phyloP scores from a whole-genome alignment of 2,888 invertebrate genomes.

The Drosophila lutescens region DNA sequence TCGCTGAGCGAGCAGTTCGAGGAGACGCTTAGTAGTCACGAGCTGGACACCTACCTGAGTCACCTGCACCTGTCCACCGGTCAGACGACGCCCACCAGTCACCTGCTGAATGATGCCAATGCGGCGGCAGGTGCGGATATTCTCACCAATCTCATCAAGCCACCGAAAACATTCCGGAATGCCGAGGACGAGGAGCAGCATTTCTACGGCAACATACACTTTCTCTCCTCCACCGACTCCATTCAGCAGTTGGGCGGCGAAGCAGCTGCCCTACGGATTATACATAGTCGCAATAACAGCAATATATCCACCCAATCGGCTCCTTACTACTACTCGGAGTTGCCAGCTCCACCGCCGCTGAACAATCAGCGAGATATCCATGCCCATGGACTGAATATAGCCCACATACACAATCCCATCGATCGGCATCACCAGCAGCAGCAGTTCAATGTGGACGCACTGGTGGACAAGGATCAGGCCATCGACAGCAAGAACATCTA shows the following conservation, averaged over 20 bases:
- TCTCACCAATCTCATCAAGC: constrained; percentile 82
- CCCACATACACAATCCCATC: constrained; percentile 85
- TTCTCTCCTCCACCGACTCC: constrained; percentile 83
- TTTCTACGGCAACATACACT: constrained; percentile 83
- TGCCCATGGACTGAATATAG: constrained; percentile 78
- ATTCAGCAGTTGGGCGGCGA: constrained; percentile 79
- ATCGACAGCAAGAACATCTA: constrained; percentile 84
- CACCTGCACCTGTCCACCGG: constrained; percentile 84
- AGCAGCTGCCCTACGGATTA: constrained; percentile 81
- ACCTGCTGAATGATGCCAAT: constrained; percentile 66
- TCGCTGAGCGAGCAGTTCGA: constrained; percentile 86
- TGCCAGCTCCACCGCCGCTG: constrained; percentile 85
- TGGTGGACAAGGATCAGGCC: constrained; percentile 87
- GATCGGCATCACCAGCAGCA: constrained; percentile 74
- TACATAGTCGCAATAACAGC: constrained; percentile 88
- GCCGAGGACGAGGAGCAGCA: constrained; percentile 81
- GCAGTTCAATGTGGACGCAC: constrained; percentile 86
- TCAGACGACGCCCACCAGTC: constrained; percentile 53
- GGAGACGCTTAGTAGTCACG: constrained; percentile 86
- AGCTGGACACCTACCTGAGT: constrained; percentile 89
- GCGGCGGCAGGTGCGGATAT: constrained; percentile 66
- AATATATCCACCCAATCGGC: constrained; percentile 88
- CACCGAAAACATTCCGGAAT: constrained; percentile 83
- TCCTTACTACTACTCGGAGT: constrained; percentile 94
- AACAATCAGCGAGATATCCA: constrained; percentile 90